Conservation (phyloP, 2,797 vertebrate species). For the Discoglossus pictus region DNA sequence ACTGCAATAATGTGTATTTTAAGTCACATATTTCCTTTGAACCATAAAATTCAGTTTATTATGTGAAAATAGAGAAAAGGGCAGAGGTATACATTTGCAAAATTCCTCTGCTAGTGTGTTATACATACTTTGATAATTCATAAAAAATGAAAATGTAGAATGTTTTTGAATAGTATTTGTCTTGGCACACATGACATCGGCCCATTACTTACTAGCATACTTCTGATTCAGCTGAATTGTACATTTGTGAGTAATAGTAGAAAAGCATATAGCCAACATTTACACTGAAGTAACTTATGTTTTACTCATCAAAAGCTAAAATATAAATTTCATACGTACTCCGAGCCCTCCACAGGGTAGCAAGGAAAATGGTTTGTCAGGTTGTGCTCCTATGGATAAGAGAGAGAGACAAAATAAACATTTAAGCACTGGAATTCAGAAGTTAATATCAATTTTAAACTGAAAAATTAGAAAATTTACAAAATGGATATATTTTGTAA, state of each 20-base stretch:
- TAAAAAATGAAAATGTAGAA: slow-evolving; percentile 26
- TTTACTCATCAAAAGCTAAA: slow-evolving; percentile 18
- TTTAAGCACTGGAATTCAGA: no score
- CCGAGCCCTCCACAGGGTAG: slow-evolving; percentile 76
- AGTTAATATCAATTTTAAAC: no score
- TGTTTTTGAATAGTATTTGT: slow-evolving; percentile 31
- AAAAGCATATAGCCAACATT: not conserved
- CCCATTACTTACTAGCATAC: slow-evolving; percentile 30
- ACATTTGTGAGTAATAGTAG: slow-evolving; percentile 4
- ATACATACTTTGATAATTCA: slow-evolving; percentile 20
- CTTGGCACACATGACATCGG: not conserved
- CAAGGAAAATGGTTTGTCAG: slow-evolving; percentile 73
- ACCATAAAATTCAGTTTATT: no score
- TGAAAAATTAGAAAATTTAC: no score
- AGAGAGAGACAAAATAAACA: no score
- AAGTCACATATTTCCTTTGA: no score
- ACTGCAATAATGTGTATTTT: no score
- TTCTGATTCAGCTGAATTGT: slow-evolving; percentile 5
- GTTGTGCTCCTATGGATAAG: slow-evolving; percentile 62
- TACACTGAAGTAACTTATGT: slow-evolving; percentile 21
- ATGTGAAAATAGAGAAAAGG: no score
- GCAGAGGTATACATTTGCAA: not conserved
- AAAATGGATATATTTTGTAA: no score
- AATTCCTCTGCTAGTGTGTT: slow-evolving; percentile 2
- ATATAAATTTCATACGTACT: slow-evolving; percentile 66